phyloP scores from a whole-genome alignment of 2,888 invertebrate species.

The Lomographa bimaculata region DNA sequence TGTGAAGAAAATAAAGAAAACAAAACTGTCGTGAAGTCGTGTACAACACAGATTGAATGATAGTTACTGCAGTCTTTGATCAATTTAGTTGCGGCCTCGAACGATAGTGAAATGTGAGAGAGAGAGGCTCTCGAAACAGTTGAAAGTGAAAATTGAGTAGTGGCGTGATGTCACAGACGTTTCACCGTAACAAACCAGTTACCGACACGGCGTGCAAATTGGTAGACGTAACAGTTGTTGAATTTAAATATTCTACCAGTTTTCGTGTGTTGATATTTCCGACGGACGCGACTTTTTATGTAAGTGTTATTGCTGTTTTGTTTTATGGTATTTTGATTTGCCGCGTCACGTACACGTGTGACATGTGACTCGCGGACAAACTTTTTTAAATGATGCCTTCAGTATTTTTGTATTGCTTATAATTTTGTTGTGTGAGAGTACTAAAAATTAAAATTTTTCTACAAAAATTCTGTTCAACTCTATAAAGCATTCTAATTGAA shows the following conservation, averaged over 20 bases:
- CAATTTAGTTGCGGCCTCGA: slow-evolving; percentile 35
- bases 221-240: slow-evolving; percentile 15
- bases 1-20: slow-evolving; percentile 16
- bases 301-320: slow-evolving; percentile 9
- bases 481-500: no score
- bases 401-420: no score
- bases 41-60: background rate
- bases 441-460: no score
- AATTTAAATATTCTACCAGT: slow-evolving; percentile 15
- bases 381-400: no score
- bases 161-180: slow-evolving; percentile 58
- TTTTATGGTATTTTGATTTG: no score
- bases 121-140: slow-evolving; percentile 45
- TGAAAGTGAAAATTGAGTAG: slow-evolving; percentile 67
- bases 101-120: slow-evolving; percentile 63
- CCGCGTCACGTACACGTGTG: no score
- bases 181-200: slow-evolving; percentile 49
- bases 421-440: no score
- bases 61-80: no score
- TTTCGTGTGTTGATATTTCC: slow-evolving; percentile 1
- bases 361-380: no score
- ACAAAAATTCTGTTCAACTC: no score
- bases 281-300: slow-evolving; percentile 4
- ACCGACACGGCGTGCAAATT: slow-evolving; percentile 26
- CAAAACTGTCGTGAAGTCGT: background rate